phyloP scores from a whole-genome alignment of 2,888 invertebrate genomes.

The Rhagophthalmus giganteus region DNA sequence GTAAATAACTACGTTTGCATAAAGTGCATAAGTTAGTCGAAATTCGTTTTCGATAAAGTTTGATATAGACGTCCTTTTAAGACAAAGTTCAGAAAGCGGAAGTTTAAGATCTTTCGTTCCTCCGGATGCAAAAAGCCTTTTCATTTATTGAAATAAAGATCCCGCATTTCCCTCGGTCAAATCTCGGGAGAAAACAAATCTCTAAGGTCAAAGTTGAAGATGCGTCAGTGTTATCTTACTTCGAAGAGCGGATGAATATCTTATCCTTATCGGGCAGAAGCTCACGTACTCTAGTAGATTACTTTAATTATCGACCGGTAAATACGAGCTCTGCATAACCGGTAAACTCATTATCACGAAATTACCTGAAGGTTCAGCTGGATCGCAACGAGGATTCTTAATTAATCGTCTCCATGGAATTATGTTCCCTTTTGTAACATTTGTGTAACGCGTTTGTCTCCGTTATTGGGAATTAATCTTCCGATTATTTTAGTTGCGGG shows the following conservation, averaged over 20 bases:
- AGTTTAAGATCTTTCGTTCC: constrained; percentile 7
- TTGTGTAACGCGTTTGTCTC: constrained; percentile 26
- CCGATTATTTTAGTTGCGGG: constrained; percentile 20
- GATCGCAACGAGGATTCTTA: constrained; percentile 26
- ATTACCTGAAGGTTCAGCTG: constrained; percentile 33
- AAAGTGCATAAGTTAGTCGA: background rate
- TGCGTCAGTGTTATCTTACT: constrained; percentile 28
- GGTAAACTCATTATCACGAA: constrained; percentile 33
- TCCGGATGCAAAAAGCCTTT: constrained; percentile 15
- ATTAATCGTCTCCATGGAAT: constrained; percentile 30
- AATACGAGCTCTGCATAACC: constrained; percentile 33
- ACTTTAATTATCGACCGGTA: constrained; percentile 34
- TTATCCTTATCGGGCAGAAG: constrained; percentile 24
- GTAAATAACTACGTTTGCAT: too few species aligned
- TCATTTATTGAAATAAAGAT: constrained; percentile 28
- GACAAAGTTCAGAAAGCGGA: constrained; percentile 6
- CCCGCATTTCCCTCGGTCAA: constrained; percentile 17
- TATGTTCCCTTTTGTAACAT: constrained; percentile 27
- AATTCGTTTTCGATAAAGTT: constrained; percentile 4
- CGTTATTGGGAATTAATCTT: constrained; percentile 27
- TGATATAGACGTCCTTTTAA: background rate
- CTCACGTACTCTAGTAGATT: constrained; percentile 34
- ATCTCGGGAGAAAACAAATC: constrained; percentile 28
- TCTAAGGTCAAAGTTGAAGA: constrained; percentile 30
- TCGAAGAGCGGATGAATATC: constrained; percentile 24